Conservation (phyloP, 1,140 invertebrate genomes). For the Globodera rostochiensis region DNA sequence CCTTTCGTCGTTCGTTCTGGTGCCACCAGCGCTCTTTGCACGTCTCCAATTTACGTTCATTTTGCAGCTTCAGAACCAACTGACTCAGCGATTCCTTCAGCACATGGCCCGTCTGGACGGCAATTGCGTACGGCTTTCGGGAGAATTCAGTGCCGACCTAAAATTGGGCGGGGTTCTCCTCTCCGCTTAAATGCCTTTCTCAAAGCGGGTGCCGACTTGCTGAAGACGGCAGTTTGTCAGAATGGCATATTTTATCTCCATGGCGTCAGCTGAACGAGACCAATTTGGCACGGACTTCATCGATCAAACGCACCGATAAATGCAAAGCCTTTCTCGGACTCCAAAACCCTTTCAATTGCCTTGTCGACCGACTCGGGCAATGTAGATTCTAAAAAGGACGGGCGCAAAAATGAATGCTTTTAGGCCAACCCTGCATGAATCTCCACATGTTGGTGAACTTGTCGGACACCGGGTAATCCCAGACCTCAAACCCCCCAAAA, state of each 20-base stretch:
- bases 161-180: background rate
- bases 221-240: slow-evolving; percentile 87
- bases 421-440: slow-evolving; percentile 76
- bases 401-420: background rate
- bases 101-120: slow-evolving; percentile 81
- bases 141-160: slow-evolving; percentile 87
- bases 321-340: slow-evolving; percentile 83
- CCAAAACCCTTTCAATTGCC: slow-evolving; percentile 78
- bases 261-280: slow-evolving; percentile 77
- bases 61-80: slow-evolving; percentile 87
- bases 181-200: background rate
- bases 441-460: slow-evolving; percentile 98
- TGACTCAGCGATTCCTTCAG: slow-evolving; percentile 33
- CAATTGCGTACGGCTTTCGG: slow-evolving; percentile 90
- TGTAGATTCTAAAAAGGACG: slow-evolving; percentile 72
- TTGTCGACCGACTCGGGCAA: slow-evolving; percentile 78
- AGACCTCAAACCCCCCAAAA: slow-evolving; percentile 69
- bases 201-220: slow-evolving; percentile 69
- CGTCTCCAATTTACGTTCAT: slow-evolving; percentile 85
- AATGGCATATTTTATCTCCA: slow-evolving; percentile 82
- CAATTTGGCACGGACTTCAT: background rate
- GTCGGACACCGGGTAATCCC: slow-evolving; percentile 95
- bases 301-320: slow-evolving; percentile 76
- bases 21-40: slow-evolving; percentile 95
- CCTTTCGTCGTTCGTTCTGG: slow-evolving; percentile 76